These are phyloP conservation scores for Cactoblastis cactorum DNA, from an alignment of 2,888 invertebrate genomes.

Conservation along the genomic window DNA sequence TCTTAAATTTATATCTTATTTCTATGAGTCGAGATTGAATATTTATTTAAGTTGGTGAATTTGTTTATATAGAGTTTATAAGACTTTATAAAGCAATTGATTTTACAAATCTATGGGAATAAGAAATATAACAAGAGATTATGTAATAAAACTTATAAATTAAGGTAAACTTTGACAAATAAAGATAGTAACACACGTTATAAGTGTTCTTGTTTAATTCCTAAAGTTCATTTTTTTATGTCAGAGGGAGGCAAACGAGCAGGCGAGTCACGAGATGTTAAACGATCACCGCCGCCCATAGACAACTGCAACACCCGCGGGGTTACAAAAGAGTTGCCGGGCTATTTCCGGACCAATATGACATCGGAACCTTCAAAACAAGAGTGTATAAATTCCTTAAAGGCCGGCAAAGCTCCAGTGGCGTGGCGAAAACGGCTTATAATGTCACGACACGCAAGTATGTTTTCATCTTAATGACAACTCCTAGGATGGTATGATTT, in stretches of 20 bases:
- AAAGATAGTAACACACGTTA: constrained; percentile 61
- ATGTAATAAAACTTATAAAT: constrained; percentile 35
- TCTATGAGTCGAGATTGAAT: constrained; percentile 22
- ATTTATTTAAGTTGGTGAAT: constrained; percentile 19
- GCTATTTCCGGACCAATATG: no score
- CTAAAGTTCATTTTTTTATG: neutral
- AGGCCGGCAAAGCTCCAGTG: no score
- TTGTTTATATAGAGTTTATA: constrained; percentile 25
- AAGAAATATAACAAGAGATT: constrained; percentile 31
- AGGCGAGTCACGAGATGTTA: no score
- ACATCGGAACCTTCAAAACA: no score
- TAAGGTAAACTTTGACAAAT: constrained; percentile 75
- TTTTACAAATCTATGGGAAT: constrained; percentile 28
- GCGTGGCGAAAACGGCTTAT: no score
- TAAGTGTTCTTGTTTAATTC: constrained; percentile 31
- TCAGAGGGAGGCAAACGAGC: neutral
- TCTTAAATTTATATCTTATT: constrained; percentile 28
- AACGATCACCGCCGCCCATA: no score
- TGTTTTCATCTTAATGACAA: no score
- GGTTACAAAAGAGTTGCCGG: no score
- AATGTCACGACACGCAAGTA: no score
- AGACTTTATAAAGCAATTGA: constrained; percentile 25
- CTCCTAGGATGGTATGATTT: no score
- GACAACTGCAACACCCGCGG: no score
- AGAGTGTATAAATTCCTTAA: no score